These are phyloP conservation scores for Sinocyclocheilus anshuiensis DNA, from an alignment of 2,113 vertebrate genomes.

Conservation along the genomic window DNA sequence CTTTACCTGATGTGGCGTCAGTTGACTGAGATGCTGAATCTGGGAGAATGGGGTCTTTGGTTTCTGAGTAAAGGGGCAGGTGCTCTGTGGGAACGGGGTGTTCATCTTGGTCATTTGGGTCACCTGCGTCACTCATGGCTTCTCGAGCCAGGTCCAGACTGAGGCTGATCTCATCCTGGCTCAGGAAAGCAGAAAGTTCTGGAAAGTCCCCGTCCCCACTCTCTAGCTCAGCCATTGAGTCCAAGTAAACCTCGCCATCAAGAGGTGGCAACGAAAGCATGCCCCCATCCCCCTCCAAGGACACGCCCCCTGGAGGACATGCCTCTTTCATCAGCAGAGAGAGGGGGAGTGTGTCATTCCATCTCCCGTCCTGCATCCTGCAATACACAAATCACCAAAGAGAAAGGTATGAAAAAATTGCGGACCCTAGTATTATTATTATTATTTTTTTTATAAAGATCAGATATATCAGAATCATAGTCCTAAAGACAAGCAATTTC, in stretches of 20 bases:
- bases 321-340: conserved; percentile 75
- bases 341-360: conserved; percentile 75
- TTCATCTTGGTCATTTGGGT: conserved; percentile 62
- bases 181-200: conserved; percentile 90
- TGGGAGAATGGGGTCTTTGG: conserved; percentile 52
- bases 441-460: neutral
- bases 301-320: conserved; percentile 64
- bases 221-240: conserved; percentile 79
- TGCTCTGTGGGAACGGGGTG: conserved; percentile 54
- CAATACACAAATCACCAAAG: conserved; percentile 60
- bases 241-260: conserved; percentile 78
- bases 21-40: conserved; percentile 37
- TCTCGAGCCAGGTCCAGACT: conserved; percentile 91
- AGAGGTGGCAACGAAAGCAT: conserved; percentile 81
- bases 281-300: conserved; percentile 67
- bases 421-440: neutral
- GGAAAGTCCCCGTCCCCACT: conserved; percentile 77
- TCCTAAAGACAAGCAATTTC: neutral
- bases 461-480: neutral
- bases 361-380: conserved; percentile 85
- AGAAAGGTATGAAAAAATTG: neutral
- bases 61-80: conserved; percentile 43
- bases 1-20: conserved; percentile 46
- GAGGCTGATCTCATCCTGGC: conserved; percentile 88
- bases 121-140: conserved; percentile 78